phyloP scores from a whole-genome alignment of 2,113 vertebrate genomes.

The Capreolus pygargus region DNA sequence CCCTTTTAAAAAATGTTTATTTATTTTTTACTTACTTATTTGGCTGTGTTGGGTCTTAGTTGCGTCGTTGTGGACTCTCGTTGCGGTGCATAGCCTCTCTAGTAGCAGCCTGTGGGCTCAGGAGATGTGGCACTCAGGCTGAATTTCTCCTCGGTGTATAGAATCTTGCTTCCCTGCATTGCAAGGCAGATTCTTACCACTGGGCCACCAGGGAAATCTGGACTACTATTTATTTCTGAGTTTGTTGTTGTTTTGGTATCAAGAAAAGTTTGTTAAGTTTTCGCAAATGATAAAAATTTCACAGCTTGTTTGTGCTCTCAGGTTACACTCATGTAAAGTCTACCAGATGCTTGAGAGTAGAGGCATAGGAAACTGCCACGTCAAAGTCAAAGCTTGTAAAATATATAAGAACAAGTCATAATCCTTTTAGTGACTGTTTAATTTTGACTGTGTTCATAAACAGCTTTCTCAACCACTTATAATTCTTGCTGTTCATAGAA shows the following conservation, averaged over 20 bases:
- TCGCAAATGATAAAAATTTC: slow-evolving; percentile 17
- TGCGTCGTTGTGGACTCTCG: background rate
- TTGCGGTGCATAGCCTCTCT: background rate
- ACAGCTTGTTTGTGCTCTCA: background rate
- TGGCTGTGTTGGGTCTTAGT: background rate
- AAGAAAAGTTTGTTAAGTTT: background rate
- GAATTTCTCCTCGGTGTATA: background rate
- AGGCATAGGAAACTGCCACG: slow-evolving; percentile 31
- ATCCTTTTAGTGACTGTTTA: slow-evolving; percentile 34
- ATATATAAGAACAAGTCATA: background rate
- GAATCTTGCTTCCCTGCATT: background rate
- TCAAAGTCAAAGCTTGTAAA: background rate
- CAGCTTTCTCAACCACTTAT: background rate
- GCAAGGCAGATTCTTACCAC: background rate
- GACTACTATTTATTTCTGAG: background rate
- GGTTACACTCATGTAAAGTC: background rate
- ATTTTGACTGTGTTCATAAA: slow-evolving; percentile 21
- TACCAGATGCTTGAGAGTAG: background rate
- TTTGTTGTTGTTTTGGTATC: background rate
- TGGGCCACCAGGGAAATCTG: background rate
- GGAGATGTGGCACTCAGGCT: background rate
- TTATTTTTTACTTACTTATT: background rate
- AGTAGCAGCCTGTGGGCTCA: background rate
- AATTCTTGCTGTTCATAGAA: slow-evolving; percentile 6
- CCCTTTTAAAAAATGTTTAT: background rate